Evolutionary conservation across 1,140 invertebrate genomes (phyloP), one percentile per base, ranked within the genome.

Genomic region (Drosophila parabipectinata): DNA sequence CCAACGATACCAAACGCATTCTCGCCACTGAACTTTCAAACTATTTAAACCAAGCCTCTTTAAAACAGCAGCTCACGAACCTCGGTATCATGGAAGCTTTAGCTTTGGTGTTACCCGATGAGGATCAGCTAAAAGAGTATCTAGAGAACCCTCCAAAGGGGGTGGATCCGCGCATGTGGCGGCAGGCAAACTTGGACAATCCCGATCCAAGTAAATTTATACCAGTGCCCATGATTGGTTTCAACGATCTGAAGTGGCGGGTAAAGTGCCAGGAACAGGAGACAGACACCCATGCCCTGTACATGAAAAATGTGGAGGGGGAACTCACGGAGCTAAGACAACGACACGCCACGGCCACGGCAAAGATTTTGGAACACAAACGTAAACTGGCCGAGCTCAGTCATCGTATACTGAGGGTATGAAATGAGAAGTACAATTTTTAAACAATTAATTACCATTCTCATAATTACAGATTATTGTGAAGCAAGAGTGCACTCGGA

Each of bases 191-290:
- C 89, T 91, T 96, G 24, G 97, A 99, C 84, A 99, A 99, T 93
- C 98, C 98, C 0, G 96, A 99, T 92, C 94, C 97, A 7, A 94
- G 95, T 30, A 95, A 96, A 76, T 97, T 98, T 57, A 96, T 99
- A 80, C 98, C 98, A 0, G 96, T 98, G 3, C 97, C 98, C 2
- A 96, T 99, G 92, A 95, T 99, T 71, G 98, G 98, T 0, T 98
- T 99, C 81, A 92, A 92, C 44, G 93, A 94, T 82, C 90, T 94
- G 47, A 96, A 98, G 84, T 95, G 95, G 91, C 94, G 98, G 32
- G 94, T 97, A n/a, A 94, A 96, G 55, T 95, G 95, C 72, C 97
- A 97, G 82, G 95, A 97, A 81, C 94, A 96, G 77, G 96, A 98
- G 92, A 97, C 95, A 1, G 92, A 94, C n/a, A 93, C 96, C 41